Evolutionary conservation across 2,797 vertebrate genomes (phyloP).

Genomic region (Xyrichtys novacula): DNA sequence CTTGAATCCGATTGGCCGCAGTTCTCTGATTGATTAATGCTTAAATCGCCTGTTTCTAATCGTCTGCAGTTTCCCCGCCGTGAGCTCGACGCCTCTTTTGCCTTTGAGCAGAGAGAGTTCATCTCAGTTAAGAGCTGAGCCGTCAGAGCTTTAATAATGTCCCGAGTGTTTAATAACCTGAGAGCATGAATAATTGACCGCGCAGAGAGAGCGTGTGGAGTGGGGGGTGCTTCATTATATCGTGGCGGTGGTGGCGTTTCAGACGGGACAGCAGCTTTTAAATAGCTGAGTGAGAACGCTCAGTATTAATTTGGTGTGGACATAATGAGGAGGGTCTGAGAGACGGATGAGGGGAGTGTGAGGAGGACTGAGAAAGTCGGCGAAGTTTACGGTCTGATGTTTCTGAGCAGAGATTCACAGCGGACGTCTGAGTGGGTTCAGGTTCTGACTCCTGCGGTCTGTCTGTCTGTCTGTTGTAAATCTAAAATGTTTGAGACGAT

Average conservation of each 20-base stretch:
- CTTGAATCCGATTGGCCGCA: neutral
- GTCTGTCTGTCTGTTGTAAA: too few species aligned
- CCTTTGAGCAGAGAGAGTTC: slow-evolving; percentile 13
- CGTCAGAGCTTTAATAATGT: slow-evolving; percentile 51
- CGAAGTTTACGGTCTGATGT: neutral
- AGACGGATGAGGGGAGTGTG: slow-evolving; percentile 29
- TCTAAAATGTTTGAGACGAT: too few species aligned
- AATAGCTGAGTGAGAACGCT: slow-evolving; percentile 75
- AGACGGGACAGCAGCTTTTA: slow-evolving; percentile 67
- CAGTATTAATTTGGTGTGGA: slow-evolving; percentile 68
- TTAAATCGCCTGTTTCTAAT: neutral
- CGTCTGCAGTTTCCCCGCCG: too few species aligned
- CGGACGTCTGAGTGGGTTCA: too few species aligned
- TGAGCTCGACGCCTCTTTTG: neutral
- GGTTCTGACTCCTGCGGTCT: too few species aligned
- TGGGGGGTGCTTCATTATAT: slow-evolving; percentile 57
- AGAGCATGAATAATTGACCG: slow-evolving; percentile 71
- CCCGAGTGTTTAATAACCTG: slow-evolving; percentile 64
- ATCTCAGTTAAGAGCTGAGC: slow-evolving; percentile 33
- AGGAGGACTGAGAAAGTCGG: neutral
- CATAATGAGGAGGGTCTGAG: slow-evolving; percentile 48
- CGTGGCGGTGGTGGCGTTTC: slow-evolving; percentile 31
- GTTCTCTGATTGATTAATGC: neutral
- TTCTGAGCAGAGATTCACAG: too few species aligned
- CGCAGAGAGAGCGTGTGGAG: slow-evolving; percentile 20